phyloP scores from a whole-genome alignment of 2,888 invertebrate genomes.

The Capitulum mitella region DNA sequence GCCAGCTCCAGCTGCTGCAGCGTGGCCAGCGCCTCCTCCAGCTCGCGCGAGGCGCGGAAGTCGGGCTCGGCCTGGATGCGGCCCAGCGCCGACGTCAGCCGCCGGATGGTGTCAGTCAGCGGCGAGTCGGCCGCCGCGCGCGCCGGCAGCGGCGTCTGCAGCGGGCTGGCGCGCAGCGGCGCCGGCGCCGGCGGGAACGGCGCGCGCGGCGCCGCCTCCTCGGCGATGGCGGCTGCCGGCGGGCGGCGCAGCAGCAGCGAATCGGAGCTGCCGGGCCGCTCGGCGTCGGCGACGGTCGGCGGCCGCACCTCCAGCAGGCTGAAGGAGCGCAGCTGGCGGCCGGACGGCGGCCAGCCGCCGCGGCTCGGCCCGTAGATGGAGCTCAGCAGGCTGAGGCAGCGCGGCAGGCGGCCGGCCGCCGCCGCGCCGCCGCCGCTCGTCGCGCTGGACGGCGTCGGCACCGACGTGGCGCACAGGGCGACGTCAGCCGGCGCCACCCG shows the following conservation, averaged over 20 bases:
- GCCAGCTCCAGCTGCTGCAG: background rate
- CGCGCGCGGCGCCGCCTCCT: background rate
- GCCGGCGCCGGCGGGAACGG: constrained; percentile 1
- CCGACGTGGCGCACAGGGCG: background rate
- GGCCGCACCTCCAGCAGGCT: constrained; percentile 3
- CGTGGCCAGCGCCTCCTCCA: constrained; percentile 11
- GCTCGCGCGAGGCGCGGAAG: background rate
- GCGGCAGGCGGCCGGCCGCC: background rate
- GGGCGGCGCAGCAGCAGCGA: background rate
- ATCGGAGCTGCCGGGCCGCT: background rate
- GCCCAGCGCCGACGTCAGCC: background rate
- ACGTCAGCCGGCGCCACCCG: background rate
- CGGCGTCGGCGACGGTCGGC: background rate
- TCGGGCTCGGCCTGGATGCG: background rate
- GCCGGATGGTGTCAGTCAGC: background rate
- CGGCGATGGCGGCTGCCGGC: background rate
- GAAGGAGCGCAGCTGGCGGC: background rate
- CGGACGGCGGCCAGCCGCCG: background rate
- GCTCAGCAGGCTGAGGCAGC: background rate
- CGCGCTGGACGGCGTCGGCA: background rate
- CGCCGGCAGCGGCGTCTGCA: background rate
- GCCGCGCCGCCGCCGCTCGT: background rate
- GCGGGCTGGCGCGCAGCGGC: background rate
- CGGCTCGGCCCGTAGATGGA: background rate
- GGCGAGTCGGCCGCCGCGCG: background rate